These are phyloP conservation scores for Siphlonurus alternatus DNA, from an alignment of 2,888 invertebrate genomes.

Conservation along the genomic window DNA sequence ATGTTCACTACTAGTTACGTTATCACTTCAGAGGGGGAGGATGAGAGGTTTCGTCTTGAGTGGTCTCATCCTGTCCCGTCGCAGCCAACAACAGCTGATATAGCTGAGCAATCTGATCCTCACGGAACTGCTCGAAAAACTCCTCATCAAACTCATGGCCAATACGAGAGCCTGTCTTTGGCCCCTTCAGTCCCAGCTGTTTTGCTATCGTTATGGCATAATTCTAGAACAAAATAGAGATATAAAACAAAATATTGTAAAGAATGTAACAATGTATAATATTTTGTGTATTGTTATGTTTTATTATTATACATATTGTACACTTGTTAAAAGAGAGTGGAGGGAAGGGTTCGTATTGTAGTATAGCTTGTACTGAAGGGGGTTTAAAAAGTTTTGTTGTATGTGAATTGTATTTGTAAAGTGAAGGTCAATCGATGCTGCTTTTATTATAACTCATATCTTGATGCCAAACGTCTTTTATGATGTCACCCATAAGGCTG, in stretches of 20 bases:
- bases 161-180: neutral
- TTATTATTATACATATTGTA: neutral
- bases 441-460: too few relatives aligned
- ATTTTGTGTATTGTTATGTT: neutral
- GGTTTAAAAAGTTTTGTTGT: too few relatives aligned
- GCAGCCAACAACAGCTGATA: neutral
- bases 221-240: neutral
- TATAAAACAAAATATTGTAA: neutral
- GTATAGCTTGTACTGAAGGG: too few relatives aligned
- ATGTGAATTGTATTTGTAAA: too few relatives aligned
- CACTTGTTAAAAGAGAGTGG: neutral
- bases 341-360: neutral
- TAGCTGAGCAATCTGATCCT: slow-evolving; percentile 1
- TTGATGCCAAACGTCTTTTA: too few relatives aligned
- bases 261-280: neutral
- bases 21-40: too few relatives aligned
- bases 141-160: neutral
- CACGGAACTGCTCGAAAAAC: neutral
- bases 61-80: neutral
- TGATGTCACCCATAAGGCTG: too few relatives aligned
- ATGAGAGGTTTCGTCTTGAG: too few relatives aligned
- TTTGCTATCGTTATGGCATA: neutral
- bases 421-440: too few relatives aligned
- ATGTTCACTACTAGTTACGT: too few relatives aligned
- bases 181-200: neutral